A percentile compares a stretch with the other conserved stretches of the same genome.
phyloP scores from a whole-genome alignment of 2,113 vertebrate species.

The Ibidorhyncha struthersii region DNA sequence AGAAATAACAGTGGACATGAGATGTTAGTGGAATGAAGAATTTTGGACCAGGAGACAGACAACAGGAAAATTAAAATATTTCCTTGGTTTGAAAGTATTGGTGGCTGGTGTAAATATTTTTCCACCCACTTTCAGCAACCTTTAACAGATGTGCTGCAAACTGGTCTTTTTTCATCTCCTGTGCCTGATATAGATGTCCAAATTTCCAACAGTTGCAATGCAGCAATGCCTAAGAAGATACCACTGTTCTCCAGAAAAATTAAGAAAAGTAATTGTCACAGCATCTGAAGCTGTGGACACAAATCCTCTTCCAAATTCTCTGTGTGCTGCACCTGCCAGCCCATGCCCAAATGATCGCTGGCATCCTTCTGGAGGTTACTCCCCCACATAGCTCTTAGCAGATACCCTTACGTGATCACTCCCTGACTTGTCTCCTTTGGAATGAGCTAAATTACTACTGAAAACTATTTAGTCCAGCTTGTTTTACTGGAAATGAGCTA shows the following conservation, averaged over 20 bases:
- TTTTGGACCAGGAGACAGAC: neutral
- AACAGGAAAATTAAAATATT: neutral
- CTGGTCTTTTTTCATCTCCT: neutral
- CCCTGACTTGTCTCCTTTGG: neutral
- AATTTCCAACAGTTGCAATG: neutral
- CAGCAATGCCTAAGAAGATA: neutral
- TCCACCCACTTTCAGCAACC: neutral
- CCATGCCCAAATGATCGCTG: fast-evolving
- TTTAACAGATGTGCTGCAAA: neutral
- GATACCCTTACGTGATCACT: neutral
- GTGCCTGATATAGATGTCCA: neutral
- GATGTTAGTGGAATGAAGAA: neutral
- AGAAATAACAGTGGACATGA: neutral
- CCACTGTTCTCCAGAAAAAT: neutral
- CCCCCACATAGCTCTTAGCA: neutral
- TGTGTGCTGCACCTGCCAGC: neutral
- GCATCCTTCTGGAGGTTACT: neutral
- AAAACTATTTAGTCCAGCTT: neutral
- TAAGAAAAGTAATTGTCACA: neutral
- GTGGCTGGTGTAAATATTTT: neutral
- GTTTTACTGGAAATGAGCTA: neutral
- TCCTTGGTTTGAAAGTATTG: neutral
- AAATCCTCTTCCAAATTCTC: neutral
- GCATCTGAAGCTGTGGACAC: neutral
- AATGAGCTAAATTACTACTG: neutral